phyloP scores from a whole-genome alignment of 2,113 vertebrate species.

The Sceloporus undulatus region DNA sequence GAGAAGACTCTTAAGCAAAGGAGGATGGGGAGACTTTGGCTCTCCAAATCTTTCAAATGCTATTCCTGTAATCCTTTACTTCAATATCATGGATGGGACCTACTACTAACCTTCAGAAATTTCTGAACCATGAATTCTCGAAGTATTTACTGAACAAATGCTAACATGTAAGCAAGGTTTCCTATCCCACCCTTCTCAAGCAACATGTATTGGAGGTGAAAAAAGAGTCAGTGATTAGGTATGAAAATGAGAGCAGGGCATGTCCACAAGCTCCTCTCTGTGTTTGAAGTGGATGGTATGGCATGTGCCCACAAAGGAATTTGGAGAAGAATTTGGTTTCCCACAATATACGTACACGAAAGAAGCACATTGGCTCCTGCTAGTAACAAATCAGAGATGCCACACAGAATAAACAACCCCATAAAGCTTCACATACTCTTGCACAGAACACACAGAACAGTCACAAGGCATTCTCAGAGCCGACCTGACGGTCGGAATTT shows the following conservation, averaged over 20 bases:
- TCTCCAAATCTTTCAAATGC: too few relatives aligned
- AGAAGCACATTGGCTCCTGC: neutral
- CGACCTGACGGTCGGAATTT: slow-evolving; percentile 55
- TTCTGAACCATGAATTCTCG: too few relatives aligned
- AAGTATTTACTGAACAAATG: too few relatives aligned
- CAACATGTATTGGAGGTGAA: neutral
- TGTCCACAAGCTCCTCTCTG: neutral
- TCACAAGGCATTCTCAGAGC: slow-evolving; percentile 36
- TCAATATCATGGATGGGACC: too few relatives aligned
- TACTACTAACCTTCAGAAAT: too few relatives aligned
- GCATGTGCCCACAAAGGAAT: neutral
- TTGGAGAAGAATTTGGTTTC: neutral
- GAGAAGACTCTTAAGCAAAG: too few relatives aligned
- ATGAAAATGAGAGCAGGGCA: neutral
- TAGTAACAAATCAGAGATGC: neutral
- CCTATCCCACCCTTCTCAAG: neutral
- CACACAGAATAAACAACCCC: neutral
- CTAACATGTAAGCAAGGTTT: too few relatives aligned
- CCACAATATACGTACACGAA: neutral
- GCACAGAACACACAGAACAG: neutral
- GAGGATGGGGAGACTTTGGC: too few relatives aligned
- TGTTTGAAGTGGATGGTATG: neutral
- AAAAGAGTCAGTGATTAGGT: neutral
- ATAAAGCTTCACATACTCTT: neutral
- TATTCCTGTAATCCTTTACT: too few relatives aligned